These are phyloP conservation scores for Argyresthia albistria DNA, from an alignment of 2,888 invertebrate genomes.

Conservation along the genomic window DNA sequence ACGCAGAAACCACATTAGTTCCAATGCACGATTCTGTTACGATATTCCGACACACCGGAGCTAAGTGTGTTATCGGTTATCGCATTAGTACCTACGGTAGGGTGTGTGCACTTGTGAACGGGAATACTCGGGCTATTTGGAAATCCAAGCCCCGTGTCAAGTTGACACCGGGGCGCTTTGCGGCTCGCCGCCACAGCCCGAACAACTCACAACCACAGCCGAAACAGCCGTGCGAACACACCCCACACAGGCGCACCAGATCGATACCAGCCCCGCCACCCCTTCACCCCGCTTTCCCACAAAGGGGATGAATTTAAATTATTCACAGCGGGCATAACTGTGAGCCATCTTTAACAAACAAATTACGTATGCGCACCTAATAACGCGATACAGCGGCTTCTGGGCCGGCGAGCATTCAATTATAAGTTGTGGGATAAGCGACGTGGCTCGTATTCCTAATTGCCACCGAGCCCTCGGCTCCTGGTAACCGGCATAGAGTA, in stretches of 20 bases:
- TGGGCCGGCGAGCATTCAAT: constrained; percentile 60
- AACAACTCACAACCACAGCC: constrained; percentile 31
- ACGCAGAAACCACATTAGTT: too few relatives aligned
- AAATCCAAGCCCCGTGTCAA: constrained; percentile 37
- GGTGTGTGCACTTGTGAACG: too few relatives aligned
- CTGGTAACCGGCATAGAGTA: constrained; percentile 12
- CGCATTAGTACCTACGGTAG: too few relatives aligned
- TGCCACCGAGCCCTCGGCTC: constrained; percentile 34
- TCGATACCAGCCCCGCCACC: constrained; percentile 51
- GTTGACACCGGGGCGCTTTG: constrained; percentile 48
- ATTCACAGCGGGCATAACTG: constrained; percentile 69
- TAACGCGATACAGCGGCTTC: constrained; percentile 62
- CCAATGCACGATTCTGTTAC: too few relatives aligned
- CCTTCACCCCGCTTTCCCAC: constrained; percentile 37
- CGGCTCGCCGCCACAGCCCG: constrained; percentile 31
- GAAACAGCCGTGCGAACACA: constrained; percentile 38
- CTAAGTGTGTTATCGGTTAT: too few relatives aligned
- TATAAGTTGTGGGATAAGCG: constrained; percentile 59
- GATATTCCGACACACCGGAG: too few relatives aligned
- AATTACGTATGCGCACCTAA: constrained; percentile 38
- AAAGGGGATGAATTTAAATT: constrained; percentile 70
- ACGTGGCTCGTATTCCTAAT: constrained; percentile 49
- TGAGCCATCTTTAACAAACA: constrained; percentile 71
- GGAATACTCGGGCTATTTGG: constrained; percentile 11
- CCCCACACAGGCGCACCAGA: constrained; percentile 28